Conservation (phyloP, 2,888 invertebrate genomes). For the Halocaridina rubra region DNA sequence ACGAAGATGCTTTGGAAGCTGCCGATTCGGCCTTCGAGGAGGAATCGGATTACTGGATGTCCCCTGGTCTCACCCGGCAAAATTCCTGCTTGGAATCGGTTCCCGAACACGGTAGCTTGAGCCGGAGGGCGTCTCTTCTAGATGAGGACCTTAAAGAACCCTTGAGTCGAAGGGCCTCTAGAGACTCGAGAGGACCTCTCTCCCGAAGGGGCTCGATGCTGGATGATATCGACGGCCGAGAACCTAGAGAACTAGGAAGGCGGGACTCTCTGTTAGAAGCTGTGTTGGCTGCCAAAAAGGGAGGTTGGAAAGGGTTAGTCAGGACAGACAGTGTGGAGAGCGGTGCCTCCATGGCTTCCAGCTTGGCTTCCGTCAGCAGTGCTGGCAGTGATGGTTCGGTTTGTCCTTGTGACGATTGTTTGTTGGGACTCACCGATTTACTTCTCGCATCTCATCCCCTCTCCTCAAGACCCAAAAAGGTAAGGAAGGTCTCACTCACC, state of each 20-base stretch:
- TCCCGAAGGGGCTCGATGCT: conserved; percentile 40
- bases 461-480: conserved; percentile 53
- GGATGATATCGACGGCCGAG: conserved; percentile 33
- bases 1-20: conserved; percentile 16
- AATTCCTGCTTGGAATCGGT: conserved; percentile 41
- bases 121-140: conserved; percentile 43
- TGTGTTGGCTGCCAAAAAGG: conserved; percentile 57
- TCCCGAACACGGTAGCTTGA: conserved; percentile 26
- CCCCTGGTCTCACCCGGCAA: conserved; percentile 20
- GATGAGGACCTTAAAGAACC: conserved; percentile 37
- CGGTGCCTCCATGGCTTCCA: conserved; percentile 55
- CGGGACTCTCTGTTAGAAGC: conserved; percentile 62
- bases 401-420: conserved; percentile 61
- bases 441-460: background rate
- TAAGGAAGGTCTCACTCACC: background rate
- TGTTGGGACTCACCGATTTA: conserved; percentile 58
- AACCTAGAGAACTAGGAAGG: conserved; percentile 27
- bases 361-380: conserved; percentile 31
- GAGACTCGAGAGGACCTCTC: conserved; percentile 3
- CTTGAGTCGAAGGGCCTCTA: conserved; percentile 32
- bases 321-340: conserved; percentile 60
- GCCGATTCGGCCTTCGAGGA: conserved; percentile 50
- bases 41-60: conserved; percentile 40
- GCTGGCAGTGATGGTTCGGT: conserved; percentile 11
- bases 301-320: conserved; percentile 56